phyloP scores from a whole-genome alignment of 2,888 invertebrate genomes.

The Argyra leucocephala region DNA sequence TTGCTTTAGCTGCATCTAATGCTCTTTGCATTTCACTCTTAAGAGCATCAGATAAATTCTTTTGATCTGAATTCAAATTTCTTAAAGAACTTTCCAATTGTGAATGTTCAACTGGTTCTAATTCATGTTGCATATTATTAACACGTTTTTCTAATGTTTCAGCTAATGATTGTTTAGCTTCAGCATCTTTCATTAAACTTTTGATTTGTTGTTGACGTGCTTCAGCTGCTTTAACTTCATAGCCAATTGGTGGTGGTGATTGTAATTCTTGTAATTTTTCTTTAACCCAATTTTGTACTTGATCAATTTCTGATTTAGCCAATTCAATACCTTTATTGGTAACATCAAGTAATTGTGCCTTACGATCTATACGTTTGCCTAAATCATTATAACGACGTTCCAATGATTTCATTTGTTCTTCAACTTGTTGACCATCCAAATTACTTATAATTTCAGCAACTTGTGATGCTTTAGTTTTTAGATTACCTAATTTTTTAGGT shows the following conservation, averaged over 20 bases:
- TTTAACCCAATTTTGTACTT: conserved; percentile 69
- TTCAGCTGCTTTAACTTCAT: conserved; percentile 66
- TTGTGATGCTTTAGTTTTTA: conserved; percentile 59
- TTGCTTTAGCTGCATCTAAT: conserved; percentile 58
- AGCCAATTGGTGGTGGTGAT: conserved; percentile 61
- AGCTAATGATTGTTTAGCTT: conserved; percentile 70
- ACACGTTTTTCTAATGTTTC: conserved; percentile 77
- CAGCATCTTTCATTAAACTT: conserved; percentile 69
- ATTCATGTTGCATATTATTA: conserved; percentile 70
- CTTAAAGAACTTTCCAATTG: conserved; percentile 65
- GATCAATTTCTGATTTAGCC: conserved; percentile 68
- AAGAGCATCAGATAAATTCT: conserved; percentile 59
- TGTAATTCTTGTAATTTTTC: conserved; percentile 60
- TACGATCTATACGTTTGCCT: conserved; percentile 72
- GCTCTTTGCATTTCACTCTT: conserved; percentile 65
- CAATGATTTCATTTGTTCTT: conserved; percentile 77
- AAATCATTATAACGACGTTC: conserved; percentile 78
- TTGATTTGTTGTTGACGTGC: conserved; percentile 62
- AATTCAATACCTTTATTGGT: conserved; percentile 75
- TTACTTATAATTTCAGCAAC: conserved; percentile 75
- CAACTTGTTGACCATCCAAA: conserved; percentile 80
- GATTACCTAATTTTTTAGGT: conserved; percentile 59
- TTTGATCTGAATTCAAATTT: conserved; percentile 64
- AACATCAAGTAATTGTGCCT: conserved; percentile 71
- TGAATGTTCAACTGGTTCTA: conserved; percentile 75